Percentiles rank a stretch among this genome's conserved stretches.
Evolutionary conservation across 2,797 vertebrate genomes (phyloP).

Genomic region (Sebastes trivittatus): DNA sequence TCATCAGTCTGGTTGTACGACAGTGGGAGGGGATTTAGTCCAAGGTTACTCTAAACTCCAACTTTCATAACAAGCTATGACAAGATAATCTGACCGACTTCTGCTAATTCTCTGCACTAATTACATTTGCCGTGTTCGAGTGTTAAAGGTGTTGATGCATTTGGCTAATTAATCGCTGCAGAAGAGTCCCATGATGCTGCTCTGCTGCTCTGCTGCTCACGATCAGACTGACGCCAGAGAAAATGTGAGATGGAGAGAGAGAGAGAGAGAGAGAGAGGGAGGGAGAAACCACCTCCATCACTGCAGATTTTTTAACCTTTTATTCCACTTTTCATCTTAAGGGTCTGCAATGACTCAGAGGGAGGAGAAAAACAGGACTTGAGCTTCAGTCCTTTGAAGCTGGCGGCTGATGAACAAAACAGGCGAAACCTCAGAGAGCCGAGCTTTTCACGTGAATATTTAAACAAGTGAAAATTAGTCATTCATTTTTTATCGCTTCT

Average conservation of each 20-base stretch:
- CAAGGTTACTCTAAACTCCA: constrained; percentile 36
- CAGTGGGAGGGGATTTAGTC: constrained; percentile 15
- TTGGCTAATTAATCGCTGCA: constrained; percentile 52
- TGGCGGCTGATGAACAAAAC: constrained; percentile 18
- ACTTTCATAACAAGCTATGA: constrained; percentile 60
- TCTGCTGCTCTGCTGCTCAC: background rate
- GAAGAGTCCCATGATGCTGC: background rate
- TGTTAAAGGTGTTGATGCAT: constrained; percentile 60
- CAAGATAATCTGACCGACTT: constrained; percentile 54
- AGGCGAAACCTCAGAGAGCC: constrained; percentile 3
- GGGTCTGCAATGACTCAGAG: constrained; percentile 15
- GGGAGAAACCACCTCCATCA: background rate
- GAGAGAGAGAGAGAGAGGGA: background rate
- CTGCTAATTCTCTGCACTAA: constrained; percentile 58
- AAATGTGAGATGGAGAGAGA: background rate
- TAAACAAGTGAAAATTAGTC: constrained; percentile 11
- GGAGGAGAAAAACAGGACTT: background rate
- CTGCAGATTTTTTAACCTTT: constrained; percentile 1
- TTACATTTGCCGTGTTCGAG: constrained; percentile 43
- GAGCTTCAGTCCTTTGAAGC: constrained; percentile 27
- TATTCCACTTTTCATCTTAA: constrained; percentile 37
- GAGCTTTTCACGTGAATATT: constrained; percentile 20
- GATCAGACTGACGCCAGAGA: background rate
- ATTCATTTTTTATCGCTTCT: constrained; percentile 1
- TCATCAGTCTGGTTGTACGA: background rate